Evolutionary conservation across 2,888 invertebrate genomes (phyloP), one percentile per base, ranked within the genome.

Genomic region (Dioctria rufipes): DNA sequence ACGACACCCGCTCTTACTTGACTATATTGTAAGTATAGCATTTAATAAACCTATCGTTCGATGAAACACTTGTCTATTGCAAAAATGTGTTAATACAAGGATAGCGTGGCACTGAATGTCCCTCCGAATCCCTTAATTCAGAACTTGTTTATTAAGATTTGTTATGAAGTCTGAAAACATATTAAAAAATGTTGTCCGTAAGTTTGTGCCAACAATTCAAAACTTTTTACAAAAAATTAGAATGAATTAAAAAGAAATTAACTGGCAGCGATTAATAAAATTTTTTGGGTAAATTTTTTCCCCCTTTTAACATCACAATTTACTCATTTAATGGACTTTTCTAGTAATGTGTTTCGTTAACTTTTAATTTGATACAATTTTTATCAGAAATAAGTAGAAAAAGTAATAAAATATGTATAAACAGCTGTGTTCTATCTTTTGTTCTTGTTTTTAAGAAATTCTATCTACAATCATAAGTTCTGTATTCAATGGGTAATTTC

Each of bases 391-490:
- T 58, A 58, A 73, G 73, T 73, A 73, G 58, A 73, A 73, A 73
- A 61, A 58, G 73, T 73, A 73, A 73, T 73, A 73, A 73, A 73
- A 73, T 73, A n/a, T n/a, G n/a, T n/a, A 73, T 73, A 58, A 73
- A 77, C 46, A 77, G 63, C 46, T 77, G 63, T 40, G 43, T 77
- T 60, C 39, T 54, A 75, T 11, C 9, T 60, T 40, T 61, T 66
- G 42, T 43, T 46, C 63, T 46, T 37, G 8, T 77, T 71, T 77
- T 63, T 77, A 75, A 80, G 40, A 80, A 80, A 80, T 71, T 61
- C 80, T 80, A 80, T 63, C 80, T 80, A 80, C 80, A 80, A 37
- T 80, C 80, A 80, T 80, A 80, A 80, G 80, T 75, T 71, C 49
- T 58, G 39, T 54, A 60, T 54, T 43, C n/a, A 39, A 51, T 65